These are phyloP conservation scores for Strix occidentalis DNA, from an alignment of 2,797 vertebrate genomes.

Conservation along the genomic window DNA sequence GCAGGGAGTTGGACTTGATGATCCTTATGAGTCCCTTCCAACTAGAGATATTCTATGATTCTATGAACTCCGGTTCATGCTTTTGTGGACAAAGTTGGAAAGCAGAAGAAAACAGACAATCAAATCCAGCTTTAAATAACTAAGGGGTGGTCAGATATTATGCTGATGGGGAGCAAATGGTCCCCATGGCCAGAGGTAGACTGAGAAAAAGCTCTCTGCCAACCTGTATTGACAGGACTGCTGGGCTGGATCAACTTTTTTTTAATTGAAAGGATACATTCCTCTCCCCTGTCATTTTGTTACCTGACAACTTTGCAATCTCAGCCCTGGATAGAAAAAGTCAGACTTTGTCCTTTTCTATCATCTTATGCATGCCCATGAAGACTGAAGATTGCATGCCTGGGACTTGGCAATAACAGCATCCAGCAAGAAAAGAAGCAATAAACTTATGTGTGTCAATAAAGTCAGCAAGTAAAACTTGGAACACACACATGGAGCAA, in stretches of 20 bases:
- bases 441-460: slow-evolving; percentile 48
- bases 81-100: not conserved
- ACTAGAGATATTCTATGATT: not conserved
- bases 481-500: slow-evolving; percentile 52
- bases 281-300: not conserved
- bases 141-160: not conserved
- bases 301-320: not conserved
- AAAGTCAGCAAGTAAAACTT: slow-evolving; percentile 42
- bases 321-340: not conserved
- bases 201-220: not conserved
- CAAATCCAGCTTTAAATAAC: not conserved
- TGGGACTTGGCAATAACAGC: slow-evolving; percentile 6
- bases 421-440: slow-evolving; percentile 18
- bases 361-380: not conserved
- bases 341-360: not conserved
- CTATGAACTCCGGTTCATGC: not conserved
- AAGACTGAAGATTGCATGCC: slow-evolving; percentile 1
- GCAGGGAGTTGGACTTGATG: not conserved
- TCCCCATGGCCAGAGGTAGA: not conserved
- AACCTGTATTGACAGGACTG: not conserved
- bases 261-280: not conserved
- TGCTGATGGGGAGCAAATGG: not conserved
- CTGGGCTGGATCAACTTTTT: not conserved
- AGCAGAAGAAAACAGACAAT: not conserved
- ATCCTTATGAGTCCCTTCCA: not conserved